Evolutionary conservation across 2,888 invertebrate species (phyloP), one percentile per base, ranked within the genome.

Genomic region (Diloba caeruleocephala): DNA sequence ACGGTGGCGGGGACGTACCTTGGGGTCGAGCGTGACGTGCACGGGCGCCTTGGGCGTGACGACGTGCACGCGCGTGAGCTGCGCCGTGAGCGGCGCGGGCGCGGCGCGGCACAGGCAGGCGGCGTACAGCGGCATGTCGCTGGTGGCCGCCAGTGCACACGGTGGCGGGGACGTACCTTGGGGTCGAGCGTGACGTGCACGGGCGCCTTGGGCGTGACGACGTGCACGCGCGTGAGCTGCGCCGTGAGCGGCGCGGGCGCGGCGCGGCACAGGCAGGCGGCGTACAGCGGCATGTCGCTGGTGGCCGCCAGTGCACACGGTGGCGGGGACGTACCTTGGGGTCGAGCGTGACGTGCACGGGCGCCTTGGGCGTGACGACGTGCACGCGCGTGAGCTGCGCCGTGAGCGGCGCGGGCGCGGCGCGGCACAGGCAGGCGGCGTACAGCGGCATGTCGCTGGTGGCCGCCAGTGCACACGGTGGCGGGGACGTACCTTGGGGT

Each of bases 41-140:
- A 99, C 97, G 0, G 98, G 98, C 56, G 97, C 98, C 89, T 99
- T 99, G 5, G 99, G 99, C 41, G 96, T 96, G 37, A 90, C 89
- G 64, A 88, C 85, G 78, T 90, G 90, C 58, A 89, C 67, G 26
- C 89, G 75, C 54, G 76, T 63, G 49, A 89, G 84, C 61, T 79
- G 83, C 43, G 76, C 54, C 62, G 53, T 19, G 63, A 70, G 63
- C 78, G 81, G 69, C 80, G 86, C 60, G 74, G 64, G 70, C 80
- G 52, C 4, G 5, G 68, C 73, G 64, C 85, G 84, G 65, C 85
- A 87, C 61, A 78, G 57, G 69, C 82, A 81, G 75, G 33, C 6
- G 25, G 53, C 54, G 59, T 61, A 66, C 59, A 79, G 54, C 48
- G 75, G 85, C 23, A 23, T 23, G 97, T 97, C n/a, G n/a, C n/a